These are phyloP conservation scores for Menura novaehollandiae DNA, from an alignment of 2,113 vertebrate species.

Conservation along the genomic window DNA sequence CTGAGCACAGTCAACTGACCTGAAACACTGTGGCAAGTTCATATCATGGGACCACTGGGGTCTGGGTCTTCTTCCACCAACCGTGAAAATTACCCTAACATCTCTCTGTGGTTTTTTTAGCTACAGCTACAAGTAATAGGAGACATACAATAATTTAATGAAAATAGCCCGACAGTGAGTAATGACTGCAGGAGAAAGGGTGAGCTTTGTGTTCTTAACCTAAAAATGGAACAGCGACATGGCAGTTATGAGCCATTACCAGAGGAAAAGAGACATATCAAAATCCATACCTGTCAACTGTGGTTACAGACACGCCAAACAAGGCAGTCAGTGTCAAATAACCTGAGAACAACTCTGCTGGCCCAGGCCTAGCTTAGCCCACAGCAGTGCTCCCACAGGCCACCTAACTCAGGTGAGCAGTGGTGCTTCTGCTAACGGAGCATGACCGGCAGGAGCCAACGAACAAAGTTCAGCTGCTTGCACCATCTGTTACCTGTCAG, in stretches of 20 bases:
- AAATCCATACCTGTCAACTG: not conserved
- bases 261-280: not conserved
- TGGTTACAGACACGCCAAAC: not conserved
- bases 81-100: not conserved
- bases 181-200: not conserved
- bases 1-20: not conserved
- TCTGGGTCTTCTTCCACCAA: not conserved
- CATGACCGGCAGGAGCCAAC: not conserved
- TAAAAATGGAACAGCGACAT: not conserved
- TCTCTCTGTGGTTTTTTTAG: not conserved
- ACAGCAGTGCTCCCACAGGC: not conserved
- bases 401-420: not conserved
- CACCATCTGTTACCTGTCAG: slow-evolving; percentile 47
- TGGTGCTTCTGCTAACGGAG: not conserved
- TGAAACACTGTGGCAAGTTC: not conserved
- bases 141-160: not conserved
- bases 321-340: not conserved
- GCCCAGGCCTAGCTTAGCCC: not conserved
- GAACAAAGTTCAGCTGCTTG: not conserved
- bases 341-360: not conserved
- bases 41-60: not conserved
- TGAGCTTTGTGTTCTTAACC: not conserved
- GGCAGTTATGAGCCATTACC: not conserved
- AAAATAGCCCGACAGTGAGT: not conserved
- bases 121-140: not conserved